Evolutionary conservation across 2,888 invertebrate genomes (phyloP), one percentile per base, ranked within the genome.

Genomic region (Nomada ruficornis): DNA sequence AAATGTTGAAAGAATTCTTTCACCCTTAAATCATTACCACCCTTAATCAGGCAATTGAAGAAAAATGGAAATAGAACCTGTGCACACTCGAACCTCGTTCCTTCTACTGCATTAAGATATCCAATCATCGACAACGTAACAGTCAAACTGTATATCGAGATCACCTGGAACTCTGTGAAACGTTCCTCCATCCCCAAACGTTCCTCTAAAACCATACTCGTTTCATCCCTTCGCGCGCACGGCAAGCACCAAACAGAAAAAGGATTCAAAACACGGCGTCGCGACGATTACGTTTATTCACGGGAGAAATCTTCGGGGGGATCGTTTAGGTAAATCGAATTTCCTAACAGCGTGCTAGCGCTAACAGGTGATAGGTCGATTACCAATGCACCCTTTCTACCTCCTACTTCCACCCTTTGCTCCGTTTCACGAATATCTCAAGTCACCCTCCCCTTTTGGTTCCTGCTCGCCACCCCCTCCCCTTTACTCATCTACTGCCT

Each of bases 301-400:
- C 42, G 36, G 69, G 15, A 2, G 52, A 76, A 63, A 71, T 55
- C 67, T 62, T 50, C 47, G 62, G 20, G 18, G 52, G 36, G 50
- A 65, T 82, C 80, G 78, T 87, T 84, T 75, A 68, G 74, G 81
- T 75, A 83, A 87, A 87, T 84, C 80, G 82, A 85, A 87, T 85
- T 86, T 76, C 72, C 65, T 83, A 84, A 86, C 78, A 52, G 80
- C 50, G 80, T 73, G 76, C 84, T 80, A 77, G 79, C 71, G 70
- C 72, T 77, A 89, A 85, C 84, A 83, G 75, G 77, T 84, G 83
- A 88, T 84, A 77, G 85, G 70, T 71, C 75, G 85, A 88, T 85
- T 79, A 81, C 76, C 68, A 70, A 77, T 78, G 83, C 86, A 75
- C 63, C 76, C 69, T 70, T 84, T 72, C 71, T 76, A 29, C 47